Conservation (phyloP, 2,113 vertebrate genomes). For the Gopherus evgoodei region DNA sequence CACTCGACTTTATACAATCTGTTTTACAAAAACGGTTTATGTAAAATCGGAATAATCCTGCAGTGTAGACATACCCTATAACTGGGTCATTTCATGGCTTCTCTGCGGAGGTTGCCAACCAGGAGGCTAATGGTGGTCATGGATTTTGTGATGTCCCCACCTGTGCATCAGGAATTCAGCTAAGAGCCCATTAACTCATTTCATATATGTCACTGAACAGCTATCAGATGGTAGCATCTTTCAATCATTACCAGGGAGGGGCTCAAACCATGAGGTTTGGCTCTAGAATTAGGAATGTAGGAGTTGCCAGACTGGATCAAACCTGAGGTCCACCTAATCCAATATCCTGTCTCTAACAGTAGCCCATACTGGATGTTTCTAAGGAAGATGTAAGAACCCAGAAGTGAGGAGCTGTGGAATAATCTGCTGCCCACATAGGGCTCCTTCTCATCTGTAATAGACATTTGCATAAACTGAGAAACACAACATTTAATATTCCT, state of each 20-base stretch:
- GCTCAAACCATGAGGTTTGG: not conserved
- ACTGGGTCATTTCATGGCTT: not conserved
- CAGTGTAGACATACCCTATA: not conserved
- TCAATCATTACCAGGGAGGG: not conserved
- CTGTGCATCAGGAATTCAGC: not conserved
- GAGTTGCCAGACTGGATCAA: not conserved
- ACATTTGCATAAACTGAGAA: not conserved
- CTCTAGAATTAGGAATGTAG: not conserved
- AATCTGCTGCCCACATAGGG: not conserved
- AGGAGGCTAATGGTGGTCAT: not conserved
- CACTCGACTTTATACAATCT: too few relatives aligned
- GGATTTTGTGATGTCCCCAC: not conserved
- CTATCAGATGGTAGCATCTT: not conserved
- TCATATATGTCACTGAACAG: not conserved
- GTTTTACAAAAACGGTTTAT: too few relatives aligned
- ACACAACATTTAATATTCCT: not conserved
- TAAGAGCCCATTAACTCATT: not conserved
- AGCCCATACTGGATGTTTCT: not conserved
- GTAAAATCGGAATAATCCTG: too few relatives aligned
- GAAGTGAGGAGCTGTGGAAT: not conserved
- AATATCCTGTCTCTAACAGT: too few relatives aligned
- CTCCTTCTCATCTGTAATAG: not conserved
- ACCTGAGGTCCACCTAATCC: not conserved
- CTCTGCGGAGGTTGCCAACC: not conserved
- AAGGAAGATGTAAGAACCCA: not conserved